Evolutionary conservation across 2,888 invertebrate genomes (phyloP), one percentile per base, ranked within the genome.

Genomic region (Pyrochroa serraticornis): DNA sequence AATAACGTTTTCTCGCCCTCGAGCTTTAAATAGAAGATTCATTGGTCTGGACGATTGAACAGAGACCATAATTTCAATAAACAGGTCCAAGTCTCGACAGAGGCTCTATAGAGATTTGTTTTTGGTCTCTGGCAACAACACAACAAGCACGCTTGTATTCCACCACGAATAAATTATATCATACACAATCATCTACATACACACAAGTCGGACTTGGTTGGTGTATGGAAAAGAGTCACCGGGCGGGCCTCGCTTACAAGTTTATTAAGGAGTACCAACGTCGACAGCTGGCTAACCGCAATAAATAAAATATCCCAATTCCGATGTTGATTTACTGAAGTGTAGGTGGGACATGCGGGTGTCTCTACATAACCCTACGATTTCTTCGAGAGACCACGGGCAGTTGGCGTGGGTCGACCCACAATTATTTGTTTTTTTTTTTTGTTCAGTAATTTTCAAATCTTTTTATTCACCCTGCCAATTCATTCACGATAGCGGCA

Each of bases 241-340:
- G 46, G 57, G 58, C 52, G 57, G 53, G 46, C 63, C 65, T 66
- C 67, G 67, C 68, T 70, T 71, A 72, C 72, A 69, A 70, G 72
- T 71, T 72, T 72, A 72, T 72, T 72, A 72, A 71, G 72, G 68
- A 71, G 71, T 71, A 71, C 71, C 70, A 70, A 68, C 67, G 70
- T 71, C 71, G 70, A 71, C 73, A 70, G 69, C 64, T 66, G 64
- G 57, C 69, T 60, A 68, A 68, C 67, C 62, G 69, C 68, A 70
- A 74, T 74, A 74, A 74, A 74, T 74, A 72, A 74, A 62, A 71
- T 71, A 73, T 72, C 74, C 73, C 71, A 74, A 69, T 69, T 69
- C 64, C 66, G 51, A 65, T 66, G 66, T 65, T 68, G 69, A 69
- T 69, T 67, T 68, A 68, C 65, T 58, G 64, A 54, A 46, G 65